These are phyloP conservation scores for Poecilia velifera DNA, from an alignment of 2,797 vertebrate genomes.

Conservation along the genomic window DNA sequence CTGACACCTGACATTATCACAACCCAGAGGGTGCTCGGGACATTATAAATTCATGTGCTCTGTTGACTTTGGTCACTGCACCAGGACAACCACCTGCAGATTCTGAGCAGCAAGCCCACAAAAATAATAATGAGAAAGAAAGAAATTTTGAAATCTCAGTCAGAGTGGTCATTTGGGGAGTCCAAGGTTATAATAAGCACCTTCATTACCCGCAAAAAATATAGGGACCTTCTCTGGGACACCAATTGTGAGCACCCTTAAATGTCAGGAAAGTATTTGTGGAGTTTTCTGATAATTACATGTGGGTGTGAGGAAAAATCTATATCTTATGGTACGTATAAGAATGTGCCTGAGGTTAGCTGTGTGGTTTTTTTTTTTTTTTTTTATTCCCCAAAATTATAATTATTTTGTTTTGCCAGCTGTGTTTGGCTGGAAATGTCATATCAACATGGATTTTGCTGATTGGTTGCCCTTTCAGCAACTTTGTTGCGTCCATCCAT, in stretches of 20 bases:
- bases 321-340: background rate
- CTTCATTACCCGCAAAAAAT: constrained; percentile 46
- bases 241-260: constrained; percentile 17
- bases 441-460: background rate
- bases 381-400: background rate
- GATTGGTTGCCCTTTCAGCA: background rate
- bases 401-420: background rate
- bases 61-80: constrained; percentile 65
- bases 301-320: constrained; percentile 11
- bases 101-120: constrained; percentile 21
- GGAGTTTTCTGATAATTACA: constrained; percentile 40
- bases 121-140: constrained; percentile 39
- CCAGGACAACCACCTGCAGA: constrained; percentile 54
- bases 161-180: constrained; percentile 21
- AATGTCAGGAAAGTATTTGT: constrained; percentile 47
- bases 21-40: constrained; percentile 45
- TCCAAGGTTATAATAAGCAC: constrained; percentile 48
- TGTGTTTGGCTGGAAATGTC: background rate
- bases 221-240: constrained; percentile 9
- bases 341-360: background rate
- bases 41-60: constrained; percentile 74
- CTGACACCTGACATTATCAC: constrained; percentile 71
- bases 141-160: constrained; percentile 32
- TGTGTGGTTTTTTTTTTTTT: background rate
- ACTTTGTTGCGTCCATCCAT: no score